These are phyloP conservation scores for Leptinotarsa rubiginosa DNA, from an alignment of 2,888 invertebrate species.

Conservation along the genomic window DNA sequence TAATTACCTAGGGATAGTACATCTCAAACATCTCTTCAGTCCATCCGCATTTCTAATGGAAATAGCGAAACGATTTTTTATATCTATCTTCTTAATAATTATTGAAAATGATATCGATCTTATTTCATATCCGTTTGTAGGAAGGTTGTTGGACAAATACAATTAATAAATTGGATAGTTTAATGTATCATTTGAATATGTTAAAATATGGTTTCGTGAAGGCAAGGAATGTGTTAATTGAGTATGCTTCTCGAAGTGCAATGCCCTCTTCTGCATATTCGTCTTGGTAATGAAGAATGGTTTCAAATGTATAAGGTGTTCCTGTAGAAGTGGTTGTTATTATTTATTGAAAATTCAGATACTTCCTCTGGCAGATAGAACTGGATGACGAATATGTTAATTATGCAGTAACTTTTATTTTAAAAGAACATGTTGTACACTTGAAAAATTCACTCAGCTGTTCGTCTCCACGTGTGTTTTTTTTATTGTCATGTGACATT, in stretches of 20 bases:
- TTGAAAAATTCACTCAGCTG: too few relatives aligned
- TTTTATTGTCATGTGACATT: too few relatives aligned
- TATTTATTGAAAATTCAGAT: too few relatives aligned
- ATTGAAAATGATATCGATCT: neutral
- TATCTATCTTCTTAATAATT: neutral
- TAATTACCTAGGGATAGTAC: neutral
- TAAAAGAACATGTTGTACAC: too few relatives aligned
- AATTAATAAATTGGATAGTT: neutral
- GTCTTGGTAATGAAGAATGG: neutral
- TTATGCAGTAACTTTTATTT: too few relatives aligned
- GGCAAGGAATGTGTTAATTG: constrained; percentile 3
- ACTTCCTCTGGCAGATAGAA: too few relatives aligned
- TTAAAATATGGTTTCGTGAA: neutral
- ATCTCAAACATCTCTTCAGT: neutral
- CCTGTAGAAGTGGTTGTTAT: too few relatives aligned
- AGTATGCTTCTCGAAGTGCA: neutral
- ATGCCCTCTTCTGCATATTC: constrained; percentile 9
- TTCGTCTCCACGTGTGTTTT: too few relatives aligned
- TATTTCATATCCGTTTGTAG: neutral
- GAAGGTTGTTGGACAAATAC: too few relatives aligned
- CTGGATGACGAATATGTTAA: too few relatives aligned
- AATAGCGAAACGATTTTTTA: neutral
- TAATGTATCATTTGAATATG: neutral
- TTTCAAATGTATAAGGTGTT: neutral
- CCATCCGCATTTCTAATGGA: constrained; percentile 13